phyloP scores from a whole-genome alignment of 2,888 invertebrate species.

The Galerucella pusilla region DNA sequence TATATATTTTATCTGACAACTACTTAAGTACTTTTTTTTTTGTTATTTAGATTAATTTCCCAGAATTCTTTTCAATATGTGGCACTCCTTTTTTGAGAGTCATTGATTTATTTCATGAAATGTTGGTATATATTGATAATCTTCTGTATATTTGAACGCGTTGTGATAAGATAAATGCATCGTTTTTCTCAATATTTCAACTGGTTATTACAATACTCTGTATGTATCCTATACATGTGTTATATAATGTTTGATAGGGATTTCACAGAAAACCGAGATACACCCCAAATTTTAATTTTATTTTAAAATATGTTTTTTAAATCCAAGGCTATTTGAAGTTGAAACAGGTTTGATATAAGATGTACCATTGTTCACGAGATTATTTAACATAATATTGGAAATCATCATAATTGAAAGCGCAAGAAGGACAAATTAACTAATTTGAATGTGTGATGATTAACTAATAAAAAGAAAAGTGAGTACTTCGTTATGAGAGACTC shows the following conservation, averaged over 20 bases:
- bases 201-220: background rate
- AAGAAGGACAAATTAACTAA: too few species aligned
- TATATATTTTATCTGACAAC: background rate
- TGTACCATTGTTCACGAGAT: too few species aligned
- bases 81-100: constrained; percentile 17
- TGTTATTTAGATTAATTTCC: constrained; percentile 4
- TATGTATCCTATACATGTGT: background rate
- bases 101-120: constrained; percentile 9
- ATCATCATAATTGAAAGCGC: too few species aligned
- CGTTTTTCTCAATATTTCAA: constrained; percentile 15
- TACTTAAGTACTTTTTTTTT: background rate
- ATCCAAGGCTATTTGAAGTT: too few species aligned
- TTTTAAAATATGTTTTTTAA: too few species aligned
- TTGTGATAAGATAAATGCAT: constrained; percentile 22
- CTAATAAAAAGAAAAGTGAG: too few species aligned
- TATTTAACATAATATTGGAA: too few species aligned
- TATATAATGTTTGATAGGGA: background rate
- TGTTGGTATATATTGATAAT: constrained; percentile 12
- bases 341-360: too few species aligned
- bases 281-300: background rate
- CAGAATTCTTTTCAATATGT: background rate
- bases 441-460: too few species aligned
- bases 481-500: too few species aligned
- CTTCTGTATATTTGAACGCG: background rate
- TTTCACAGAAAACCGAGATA: background rate